Percentiles rank a stretch among this genome's conserved stretches.
phyloP scores from a whole-genome alignment of 2,113 vertebrate genomes.

The Tylochromis polylepis region DNA sequence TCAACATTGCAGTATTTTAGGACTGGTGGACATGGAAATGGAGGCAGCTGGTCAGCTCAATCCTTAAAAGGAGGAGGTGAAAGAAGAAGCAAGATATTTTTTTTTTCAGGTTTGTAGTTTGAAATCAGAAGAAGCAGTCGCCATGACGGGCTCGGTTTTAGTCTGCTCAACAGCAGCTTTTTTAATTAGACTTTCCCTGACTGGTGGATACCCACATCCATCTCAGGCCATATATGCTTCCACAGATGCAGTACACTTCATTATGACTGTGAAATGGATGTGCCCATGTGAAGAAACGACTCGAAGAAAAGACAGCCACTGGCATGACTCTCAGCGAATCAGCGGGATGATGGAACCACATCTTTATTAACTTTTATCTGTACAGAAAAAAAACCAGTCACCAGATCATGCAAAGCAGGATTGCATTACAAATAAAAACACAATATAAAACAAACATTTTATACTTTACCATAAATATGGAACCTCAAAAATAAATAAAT shows the following conservation, averaged over 20 bases:
- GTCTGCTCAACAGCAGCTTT: neutral
- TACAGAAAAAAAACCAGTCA: conserved; percentile 67
- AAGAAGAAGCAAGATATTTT: neutral
- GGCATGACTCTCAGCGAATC: conserved; percentile 32
- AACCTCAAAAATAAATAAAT: conserved; percentile 65
- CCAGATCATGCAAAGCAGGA: conserved; percentile 78
- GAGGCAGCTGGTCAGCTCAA: neutral
- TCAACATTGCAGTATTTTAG: neutral
- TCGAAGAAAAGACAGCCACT: neutral
- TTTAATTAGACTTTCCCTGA: neutral
- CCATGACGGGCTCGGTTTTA: neutral
- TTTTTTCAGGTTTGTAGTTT: neutral
- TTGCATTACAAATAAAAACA: conserved; percentile 71
- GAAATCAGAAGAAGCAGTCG: neutral
- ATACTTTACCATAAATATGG: conserved; percentile 65
- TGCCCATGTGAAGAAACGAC: neutral
- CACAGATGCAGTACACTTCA: neutral
- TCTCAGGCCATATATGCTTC: neutral
- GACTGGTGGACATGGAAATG: neutral
- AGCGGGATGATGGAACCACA: conserved; percentile 69
- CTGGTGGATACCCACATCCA: neutral
- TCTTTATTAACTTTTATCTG: conserved; percentile 75
- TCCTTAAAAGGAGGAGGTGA: neutral
- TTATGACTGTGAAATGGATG: neutral
- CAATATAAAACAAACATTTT: conserved; percentile 68